Base-by-base conservation (phyloP, 2,888 invertebrate species). In the Pseudolycoriella hygida region DNA sequence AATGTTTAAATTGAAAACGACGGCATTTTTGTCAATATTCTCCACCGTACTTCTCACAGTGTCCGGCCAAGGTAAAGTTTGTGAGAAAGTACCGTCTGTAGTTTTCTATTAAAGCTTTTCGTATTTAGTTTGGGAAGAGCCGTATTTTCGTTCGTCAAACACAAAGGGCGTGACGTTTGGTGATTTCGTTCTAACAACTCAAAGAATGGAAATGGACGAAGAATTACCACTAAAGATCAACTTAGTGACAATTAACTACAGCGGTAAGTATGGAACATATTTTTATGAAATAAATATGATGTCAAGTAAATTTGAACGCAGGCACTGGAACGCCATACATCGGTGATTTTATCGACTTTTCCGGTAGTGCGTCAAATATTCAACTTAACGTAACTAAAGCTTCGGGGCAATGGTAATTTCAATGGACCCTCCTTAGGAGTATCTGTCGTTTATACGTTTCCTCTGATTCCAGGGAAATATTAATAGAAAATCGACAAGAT, bases 401-500 rank as follows among this genome's bases (percentile, higher is more conserved):
- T 39, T 15, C 8, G 8, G 11, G 17, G 4, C 3, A 39, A 39
- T 39, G 39, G 39, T 39, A 39, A 25, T 25, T 25, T n/a, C n/a
- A n/a, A n/a, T n/a, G n/a, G n/a, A n/a, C n/a, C n/a, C n/a, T n/a
- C n/a, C n/a, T n/a, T n/a, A n/a, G n/a, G n/a, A 17, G 10, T 17
- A 39, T 15, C 17, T 39, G 39, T 3, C 15, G 17, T 18, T 2
- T 12, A 12, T 39, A 11, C 6, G 3, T 17, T 2, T 20, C 19
- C 15, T 12, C 1, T 1, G 1, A 15, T 25, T 37, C 3, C 17
- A 60, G 59, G 58, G 47, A 50, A 37, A 51, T 61, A 31, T 49
- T 48, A 19, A 53, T 62, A 17, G 56, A 55, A 31, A 55, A 48
- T 52, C 69, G 69, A 46, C 74, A 73, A 54, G 73, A 75, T 56